Evolutionary conservation across 2,797 vertebrate genomes (phyloP).

Genomic region (Sphaeramia orbicularis): DNA sequence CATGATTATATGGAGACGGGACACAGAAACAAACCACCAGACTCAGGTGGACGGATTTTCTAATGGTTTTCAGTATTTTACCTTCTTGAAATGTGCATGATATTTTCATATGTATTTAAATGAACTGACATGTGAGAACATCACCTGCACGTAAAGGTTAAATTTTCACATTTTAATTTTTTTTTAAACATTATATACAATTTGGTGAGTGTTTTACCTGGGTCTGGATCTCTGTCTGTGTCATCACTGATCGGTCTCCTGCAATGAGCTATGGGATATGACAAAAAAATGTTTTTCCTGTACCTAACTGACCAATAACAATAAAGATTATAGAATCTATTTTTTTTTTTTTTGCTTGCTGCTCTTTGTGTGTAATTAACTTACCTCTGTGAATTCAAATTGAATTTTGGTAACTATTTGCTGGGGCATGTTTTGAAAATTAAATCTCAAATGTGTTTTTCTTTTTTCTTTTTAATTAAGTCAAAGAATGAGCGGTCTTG

Average conservation of each 20-base stretch:
- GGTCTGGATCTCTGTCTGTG: slow-evolving; percentile 62
- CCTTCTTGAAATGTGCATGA: slow-evolving; percentile 46
- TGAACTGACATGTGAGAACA: slow-evolving; percentile 29
- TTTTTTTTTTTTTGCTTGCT: slow-evolving; percentile 13
- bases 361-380: not conserved
- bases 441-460: no score
- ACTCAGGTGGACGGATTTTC: slow-evolving; percentile 52
- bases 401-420: no score
- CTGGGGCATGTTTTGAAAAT: no score
- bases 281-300: slow-evolving; percentile 67
- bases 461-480: no score
- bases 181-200: slow-evolving; percentile 45
- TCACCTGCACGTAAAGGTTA: slow-evolving; percentile 35
- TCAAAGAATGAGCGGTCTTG: no score
- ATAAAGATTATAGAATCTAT: slow-evolving; percentile 69
- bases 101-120: slow-evolving; percentile 41
- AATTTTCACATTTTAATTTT: slow-evolving; percentile 33
- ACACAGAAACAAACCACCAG: slow-evolving; percentile 60
- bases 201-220: slow-evolving; percentile 53
- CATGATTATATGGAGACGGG: slow-evolving; percentile 58
- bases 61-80: slow-evolving; percentile 63
- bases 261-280: slow-evolving; percentile 58
- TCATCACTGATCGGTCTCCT: slow-evolving; percentile 67
- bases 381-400: no score
- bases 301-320: slow-evolving; percentile 74